phyloP scores from a whole-genome alignment of 1,140 invertebrate genomes.

The Saccostrea glomerata region DNA sequence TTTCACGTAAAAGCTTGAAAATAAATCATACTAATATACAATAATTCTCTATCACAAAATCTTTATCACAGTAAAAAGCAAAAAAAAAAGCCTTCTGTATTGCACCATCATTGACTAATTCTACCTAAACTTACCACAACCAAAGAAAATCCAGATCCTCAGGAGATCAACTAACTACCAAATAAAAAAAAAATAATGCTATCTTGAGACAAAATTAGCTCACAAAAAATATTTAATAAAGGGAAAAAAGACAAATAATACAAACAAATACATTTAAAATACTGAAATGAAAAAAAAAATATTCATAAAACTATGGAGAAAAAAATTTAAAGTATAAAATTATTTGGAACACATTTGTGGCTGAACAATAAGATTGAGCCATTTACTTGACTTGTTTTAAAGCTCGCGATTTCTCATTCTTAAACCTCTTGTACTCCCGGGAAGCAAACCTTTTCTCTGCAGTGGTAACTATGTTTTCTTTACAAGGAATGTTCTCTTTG shows the following conservation, averaged over 20 bases:
- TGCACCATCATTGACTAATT: background rate
- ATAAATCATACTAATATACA: slow-evolving; percentile 1
- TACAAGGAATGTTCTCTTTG: slow-evolving; percentile 15
- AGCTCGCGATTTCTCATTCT: slow-evolving; percentile 17
- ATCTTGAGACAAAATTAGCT: background rate
- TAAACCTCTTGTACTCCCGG: slow-evolving; percentile 35
- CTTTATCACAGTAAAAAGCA: slow-evolving; percentile 22
- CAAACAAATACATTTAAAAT: background rate
- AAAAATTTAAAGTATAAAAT: background rate
- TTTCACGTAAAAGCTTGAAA: background rate
- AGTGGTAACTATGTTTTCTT: background rate
- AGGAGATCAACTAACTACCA: background rate
- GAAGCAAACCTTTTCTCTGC: slow-evolving; percentile 36
- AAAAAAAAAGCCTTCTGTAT: background rate
- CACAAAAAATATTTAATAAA: background rate
- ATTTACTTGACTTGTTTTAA: background rate
- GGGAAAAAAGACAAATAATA: background rate
- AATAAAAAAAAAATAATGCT: background rate
- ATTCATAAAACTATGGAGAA: background rate
- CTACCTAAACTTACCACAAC: slow-evolving; percentile 14
- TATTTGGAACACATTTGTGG: slow-evolving; percentile 3
- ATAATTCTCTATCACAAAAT: background rate
- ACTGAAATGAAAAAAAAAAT: background rate
- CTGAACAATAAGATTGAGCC: background rate
- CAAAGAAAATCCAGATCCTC: slow-evolving; percentile 10